Conservation (phyloP, 2,888 invertebrate species). For the Archaeoteleia sp. region DNA sequence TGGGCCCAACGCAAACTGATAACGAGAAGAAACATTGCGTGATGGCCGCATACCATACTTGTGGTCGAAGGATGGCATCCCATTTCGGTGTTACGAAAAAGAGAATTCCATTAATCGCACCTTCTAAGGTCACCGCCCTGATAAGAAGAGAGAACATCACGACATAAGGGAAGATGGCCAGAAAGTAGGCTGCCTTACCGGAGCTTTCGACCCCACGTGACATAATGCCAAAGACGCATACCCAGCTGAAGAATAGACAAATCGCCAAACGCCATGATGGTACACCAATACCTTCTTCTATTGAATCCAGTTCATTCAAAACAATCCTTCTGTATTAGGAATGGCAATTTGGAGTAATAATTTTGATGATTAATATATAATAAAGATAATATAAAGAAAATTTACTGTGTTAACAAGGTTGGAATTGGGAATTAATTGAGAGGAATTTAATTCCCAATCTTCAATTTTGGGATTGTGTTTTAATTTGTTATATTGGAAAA, state of each 20-base stretch:
- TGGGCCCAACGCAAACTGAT: slow-evolving; percentile 79
- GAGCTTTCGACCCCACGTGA: slow-evolving; percentile 78
- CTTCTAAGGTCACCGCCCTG: slow-evolving; percentile 79
- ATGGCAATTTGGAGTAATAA: no score
- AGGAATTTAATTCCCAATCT: no score
- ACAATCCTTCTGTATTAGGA: slow-evolving; percentile 75
- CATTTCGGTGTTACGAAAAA: slow-evolving; percentile 82
- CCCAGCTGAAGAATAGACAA: slow-evolving; percentile 77
- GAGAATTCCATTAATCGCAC: slow-evolving; percentile 79
- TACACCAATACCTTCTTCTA: slow-evolving; percentile 77
- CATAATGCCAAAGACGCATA: slow-evolving; percentile 76
- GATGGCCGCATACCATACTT: slow-evolving; percentile 81
- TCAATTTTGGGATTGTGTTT: no score
- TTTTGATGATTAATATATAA: no score
- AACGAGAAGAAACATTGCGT: slow-evolving; percentile 81
- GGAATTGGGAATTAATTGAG: no score
- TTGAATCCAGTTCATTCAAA: slow-evolving; percentile 75
- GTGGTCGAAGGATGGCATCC: slow-evolving; percentile 78
- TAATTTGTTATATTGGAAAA: no score
- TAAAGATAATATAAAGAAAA: no score
- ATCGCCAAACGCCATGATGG: slow-evolving; percentile 77
- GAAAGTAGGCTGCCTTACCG: slow-evolving; percentile 82
- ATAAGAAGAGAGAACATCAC: slow-evolving; percentile 79
- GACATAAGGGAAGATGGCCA: slow-evolving; percentile 82
- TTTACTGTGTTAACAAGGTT: no score